Evolutionary conservation across 2,113 vertebrate species (phyloP).

Genomic region (Myanophis thanlyinensis): DNA sequence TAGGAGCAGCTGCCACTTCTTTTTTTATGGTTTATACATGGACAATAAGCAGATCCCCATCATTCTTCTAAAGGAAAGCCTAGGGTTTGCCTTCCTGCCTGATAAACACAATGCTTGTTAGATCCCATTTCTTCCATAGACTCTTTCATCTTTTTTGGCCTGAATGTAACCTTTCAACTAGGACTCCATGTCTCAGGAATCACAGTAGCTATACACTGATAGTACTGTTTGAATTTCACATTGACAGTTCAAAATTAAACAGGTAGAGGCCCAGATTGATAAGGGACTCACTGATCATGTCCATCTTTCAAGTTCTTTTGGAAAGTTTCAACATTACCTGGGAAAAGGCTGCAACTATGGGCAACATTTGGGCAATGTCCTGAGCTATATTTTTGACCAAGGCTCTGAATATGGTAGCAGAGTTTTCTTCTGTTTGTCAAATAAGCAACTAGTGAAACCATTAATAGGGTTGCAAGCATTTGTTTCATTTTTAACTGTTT

Average conservation of each 20-base stretch:
- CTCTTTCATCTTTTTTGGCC: neutral
- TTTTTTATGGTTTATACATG: slow-evolving; percentile 59
- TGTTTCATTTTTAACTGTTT: neutral
- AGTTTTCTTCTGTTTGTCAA: neutral
- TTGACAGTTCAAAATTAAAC: neutral
- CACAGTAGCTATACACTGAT: neutral
- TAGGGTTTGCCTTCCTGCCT: neutral
- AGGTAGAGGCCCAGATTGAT: neutral
- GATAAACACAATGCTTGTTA: rapidly evolving
- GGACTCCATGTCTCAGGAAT: neutral
- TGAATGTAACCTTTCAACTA: neutral
- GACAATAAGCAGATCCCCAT: slow-evolving; percentile 63
- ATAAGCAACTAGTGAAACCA: neutral
- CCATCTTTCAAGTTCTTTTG: neutral
- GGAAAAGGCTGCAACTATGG: neutral
- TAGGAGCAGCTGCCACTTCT: slow-evolving; percentile 67
- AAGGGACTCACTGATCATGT: neutral
- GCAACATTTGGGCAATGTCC: neutral
- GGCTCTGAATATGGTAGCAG: neutral
- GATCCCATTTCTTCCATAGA: neutral
- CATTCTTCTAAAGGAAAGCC: slow-evolving; percentile 39
- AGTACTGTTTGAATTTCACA: neutral
- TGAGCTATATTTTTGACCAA: neutral
- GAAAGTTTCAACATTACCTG: neutral
- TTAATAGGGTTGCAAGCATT: neutral